A percentile compares a stretch with the other conserved stretches of the same genome.
Evolutionary conservation across 2,888 invertebrate genomes (phyloP).

Genomic region (Erannis defoliaria): DNA sequence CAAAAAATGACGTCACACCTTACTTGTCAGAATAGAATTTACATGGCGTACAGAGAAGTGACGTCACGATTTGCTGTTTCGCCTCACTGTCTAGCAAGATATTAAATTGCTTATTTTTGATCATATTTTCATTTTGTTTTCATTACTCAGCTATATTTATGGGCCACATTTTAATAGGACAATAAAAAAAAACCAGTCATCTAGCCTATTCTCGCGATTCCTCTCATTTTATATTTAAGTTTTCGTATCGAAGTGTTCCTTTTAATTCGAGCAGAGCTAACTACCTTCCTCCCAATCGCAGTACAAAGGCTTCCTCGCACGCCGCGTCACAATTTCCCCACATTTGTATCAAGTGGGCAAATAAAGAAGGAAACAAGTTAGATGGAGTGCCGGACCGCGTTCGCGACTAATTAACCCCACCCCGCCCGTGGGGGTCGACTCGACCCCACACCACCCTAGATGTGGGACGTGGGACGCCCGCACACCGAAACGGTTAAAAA

Average conservation of each 20-base stretch:
- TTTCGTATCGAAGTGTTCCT: constrained; percentile 13
- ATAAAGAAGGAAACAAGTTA: constrained; percentile 85
- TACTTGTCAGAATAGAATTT: too few relatives aligned
- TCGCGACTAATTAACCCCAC: constrained; percentile 84
- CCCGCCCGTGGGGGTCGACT: constrained; percentile 47
- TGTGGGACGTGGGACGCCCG: constrained; percentile 44
- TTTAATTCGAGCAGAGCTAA: constrained; percentile 12
- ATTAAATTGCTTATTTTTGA: too few relatives aligned
- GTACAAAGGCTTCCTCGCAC: constrained; percentile 31
- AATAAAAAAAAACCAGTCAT: too few relatives aligned
- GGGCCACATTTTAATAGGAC: too few relatives aligned
- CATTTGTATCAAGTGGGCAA: constrained; percentile 85
- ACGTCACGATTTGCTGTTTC: too few relatives aligned
- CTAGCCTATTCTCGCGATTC: too few relatives aligned
- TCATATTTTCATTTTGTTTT: too few relatives aligned
- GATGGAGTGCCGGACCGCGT: constrained; percentile 83
- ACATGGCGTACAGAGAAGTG: too few relatives aligned
- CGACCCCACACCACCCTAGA: constrained; percentile 48
- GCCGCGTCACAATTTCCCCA: constrained; percentile 59
- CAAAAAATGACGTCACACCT: too few relatives aligned
- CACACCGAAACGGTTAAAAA: constrained; percentile 66
- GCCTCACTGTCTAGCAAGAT: too few relatives aligned
- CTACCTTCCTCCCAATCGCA: constrained; percentile 8
- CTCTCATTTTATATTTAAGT: neutral
- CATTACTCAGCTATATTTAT: too few relatives aligned